phyloP scores from a whole-genome alignment of 2,797 vertebrate species.

The Limnodromus scolopaceus region DNA sequence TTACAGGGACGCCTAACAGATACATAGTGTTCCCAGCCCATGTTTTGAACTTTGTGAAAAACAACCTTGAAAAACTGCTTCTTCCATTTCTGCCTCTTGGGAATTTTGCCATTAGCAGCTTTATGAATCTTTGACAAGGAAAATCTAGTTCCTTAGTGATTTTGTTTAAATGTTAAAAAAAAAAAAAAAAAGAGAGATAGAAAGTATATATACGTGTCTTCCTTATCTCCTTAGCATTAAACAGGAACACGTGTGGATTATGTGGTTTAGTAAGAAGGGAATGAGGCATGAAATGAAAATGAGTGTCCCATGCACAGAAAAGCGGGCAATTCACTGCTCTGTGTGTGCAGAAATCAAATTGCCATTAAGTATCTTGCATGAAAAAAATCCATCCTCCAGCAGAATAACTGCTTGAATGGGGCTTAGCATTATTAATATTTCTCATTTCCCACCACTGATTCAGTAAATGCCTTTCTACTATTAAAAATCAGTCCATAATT shows the following conservation, averaged over 20 bases:
- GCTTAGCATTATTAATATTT: neutral
- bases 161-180: neutral
- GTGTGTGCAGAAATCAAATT: neutral
- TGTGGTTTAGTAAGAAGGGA: neutral
- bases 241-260: neutral
- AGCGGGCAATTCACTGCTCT: neutral
- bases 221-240: neutral
- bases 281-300: neutral
- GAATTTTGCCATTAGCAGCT: neutral
- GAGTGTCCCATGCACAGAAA: neutral
- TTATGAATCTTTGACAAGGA: neutral
- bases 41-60: neutral
- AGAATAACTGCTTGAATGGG: neutral
- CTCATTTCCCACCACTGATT: neutral
- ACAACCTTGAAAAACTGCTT: neutral
- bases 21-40: neutral
- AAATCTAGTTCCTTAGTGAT: neutral
- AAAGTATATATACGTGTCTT: neutral
- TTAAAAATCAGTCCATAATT: neutral
- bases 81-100: neutral
- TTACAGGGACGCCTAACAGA: neutral
- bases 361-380: neutral
- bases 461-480: neutral
- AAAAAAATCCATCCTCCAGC: neutral
- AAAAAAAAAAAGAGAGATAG: fast-evolving